phyloP scores from a whole-genome alignment of 2,797 vertebrate species.

The Chaetophractus vellerosus region DNA sequence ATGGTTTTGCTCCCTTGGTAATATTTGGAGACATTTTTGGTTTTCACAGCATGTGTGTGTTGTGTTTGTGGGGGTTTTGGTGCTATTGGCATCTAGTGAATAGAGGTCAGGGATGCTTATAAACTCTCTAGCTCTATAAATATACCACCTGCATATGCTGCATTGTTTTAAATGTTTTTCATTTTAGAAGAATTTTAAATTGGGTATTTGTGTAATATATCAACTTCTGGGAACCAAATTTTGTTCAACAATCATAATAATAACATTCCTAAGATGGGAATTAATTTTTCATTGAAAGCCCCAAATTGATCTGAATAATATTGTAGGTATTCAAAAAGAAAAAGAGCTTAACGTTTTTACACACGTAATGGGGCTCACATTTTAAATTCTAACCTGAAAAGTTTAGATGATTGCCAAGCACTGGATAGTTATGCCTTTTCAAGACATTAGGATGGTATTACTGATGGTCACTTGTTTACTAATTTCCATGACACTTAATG shows the following conservation, averaged over 20 bases:
- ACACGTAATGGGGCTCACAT: background rate
- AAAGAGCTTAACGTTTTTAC: background rate
- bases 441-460: background rate
- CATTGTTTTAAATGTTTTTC: constrained; percentile 25
- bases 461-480: constrained; percentile 21
- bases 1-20: background rate
- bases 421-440: background rate
- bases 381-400: constrained; percentile 59
- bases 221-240: constrained; percentile 43
- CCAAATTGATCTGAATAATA: background rate
- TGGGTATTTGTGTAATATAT: constrained; percentile 2
- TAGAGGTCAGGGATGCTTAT: background rate
- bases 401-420: background rate
- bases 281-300: background rate
- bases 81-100: background rate
- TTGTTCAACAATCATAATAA: background rate
- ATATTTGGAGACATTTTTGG: background rate
- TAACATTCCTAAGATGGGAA: background rate
- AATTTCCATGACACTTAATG: constrained; percentile 33
- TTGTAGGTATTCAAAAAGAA: background rate
- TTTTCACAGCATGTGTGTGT: background rate
- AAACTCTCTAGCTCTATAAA: background rate
- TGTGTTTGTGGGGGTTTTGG: rapidly evolving
- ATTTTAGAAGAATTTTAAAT: constrained; percentile 4
- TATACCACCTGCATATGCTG: background rate